Conservation (phyloP, 92 coral and sea anemone species). For the Epizoanthus rinbou region DNA sequence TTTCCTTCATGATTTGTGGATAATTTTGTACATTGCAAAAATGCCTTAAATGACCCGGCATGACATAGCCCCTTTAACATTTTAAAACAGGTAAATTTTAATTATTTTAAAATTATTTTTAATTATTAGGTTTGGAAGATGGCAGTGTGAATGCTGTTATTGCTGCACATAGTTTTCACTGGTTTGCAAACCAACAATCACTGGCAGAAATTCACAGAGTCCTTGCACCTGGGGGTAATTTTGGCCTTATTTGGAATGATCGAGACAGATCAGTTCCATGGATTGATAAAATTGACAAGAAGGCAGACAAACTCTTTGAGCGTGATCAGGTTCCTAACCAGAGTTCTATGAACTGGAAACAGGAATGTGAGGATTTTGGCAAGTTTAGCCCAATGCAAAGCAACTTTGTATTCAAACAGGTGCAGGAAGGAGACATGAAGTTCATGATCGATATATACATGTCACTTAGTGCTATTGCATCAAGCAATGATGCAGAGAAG, state of each 20-base stretch:
- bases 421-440: slow-evolving; percentile 16
- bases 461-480: slow-evolving; percentile 19
- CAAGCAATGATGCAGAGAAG: slow-evolving; percentile 25
- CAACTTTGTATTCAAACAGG: not conserved
- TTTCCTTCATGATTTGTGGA: no score
- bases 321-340: not conserved
- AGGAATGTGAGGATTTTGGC: slow-evolving; percentile 4
- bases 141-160: slow-evolving; percentile 55
- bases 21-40: no score
- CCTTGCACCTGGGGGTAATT: slow-evolving; percentile 55
- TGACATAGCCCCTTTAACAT: no score
- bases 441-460: slow-evolving; percentile 16
- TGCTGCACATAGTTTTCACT: slow-evolving; percentile 63
- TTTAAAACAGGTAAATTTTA: no score
- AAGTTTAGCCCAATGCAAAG: slow-evolving; percentile 28
- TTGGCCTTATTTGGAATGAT: slow-evolving; percentile 47
- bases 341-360: slow-evolving; percentile 12
- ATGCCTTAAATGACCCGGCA: no score
- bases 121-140: slow-evolving; percentile 44
- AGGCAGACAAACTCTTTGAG: slow-evolving; percentile 15
- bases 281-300: slow-evolving; percentile 30
- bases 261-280: slow-evolving; percentile 32
- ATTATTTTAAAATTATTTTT: not conserved
- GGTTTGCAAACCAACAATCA: slow-evolving; percentile 60
- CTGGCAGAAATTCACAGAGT: slow-evolving; percentile 59